Evolutionary conservation across 2,113 vertebrate species (phyloP), one percentile per base, ranked within the genome.

Genomic region (Typhlomys cinereus): DNA sequence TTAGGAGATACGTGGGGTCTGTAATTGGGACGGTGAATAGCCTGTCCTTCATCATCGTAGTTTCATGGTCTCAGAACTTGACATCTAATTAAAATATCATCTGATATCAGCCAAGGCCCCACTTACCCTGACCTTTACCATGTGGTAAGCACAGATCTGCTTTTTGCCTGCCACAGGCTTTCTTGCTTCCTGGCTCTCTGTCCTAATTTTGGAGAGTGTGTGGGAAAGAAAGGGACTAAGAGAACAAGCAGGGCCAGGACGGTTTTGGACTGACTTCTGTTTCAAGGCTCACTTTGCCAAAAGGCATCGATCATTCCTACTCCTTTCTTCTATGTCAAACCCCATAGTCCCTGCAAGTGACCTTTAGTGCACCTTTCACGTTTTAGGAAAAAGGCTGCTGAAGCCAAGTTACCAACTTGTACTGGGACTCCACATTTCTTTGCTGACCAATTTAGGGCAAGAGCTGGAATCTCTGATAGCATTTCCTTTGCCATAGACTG

Each of bases 81-180:
- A 97, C 97, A 92, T 98, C 97, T 97, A 98, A 98, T 98, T 98
- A 98, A 98, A 98, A 97, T 96, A 98, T 96, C 98, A 98, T 97
- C 96, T 95, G 96, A 97, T 98, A 98, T 98, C 97, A 95, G 96
- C 82, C 67, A 97, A 97, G 97, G 95, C 95, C 97, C 97, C 97
- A 97, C 96, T 96, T 96, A 97, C 96, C 95, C 95, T 93, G 97
- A 81, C 82, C 85, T 96, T 97, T 94, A 95, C 95, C 94, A 61
- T 89, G 94, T 86, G 93, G 96, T n/a, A n/a, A n/a, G n/a, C n/a
- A 93, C 93, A 95, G 96, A 95, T 98, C 97, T 98, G 97, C 0
- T 97, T 98, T 97, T 97, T 97, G 94, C 97, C 96, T 97, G 97
- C 97, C 97, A 95, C 90, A 95, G 96, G 93, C 96, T 98, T 97